Percentiles rank a stretch among this genome's conserved stretches.
These are phyloP conservation scores for Sminthurinus aureus DNA, from an alignment of 2,888 invertebrate genomes.

Conservation along the genomic window DNA sequence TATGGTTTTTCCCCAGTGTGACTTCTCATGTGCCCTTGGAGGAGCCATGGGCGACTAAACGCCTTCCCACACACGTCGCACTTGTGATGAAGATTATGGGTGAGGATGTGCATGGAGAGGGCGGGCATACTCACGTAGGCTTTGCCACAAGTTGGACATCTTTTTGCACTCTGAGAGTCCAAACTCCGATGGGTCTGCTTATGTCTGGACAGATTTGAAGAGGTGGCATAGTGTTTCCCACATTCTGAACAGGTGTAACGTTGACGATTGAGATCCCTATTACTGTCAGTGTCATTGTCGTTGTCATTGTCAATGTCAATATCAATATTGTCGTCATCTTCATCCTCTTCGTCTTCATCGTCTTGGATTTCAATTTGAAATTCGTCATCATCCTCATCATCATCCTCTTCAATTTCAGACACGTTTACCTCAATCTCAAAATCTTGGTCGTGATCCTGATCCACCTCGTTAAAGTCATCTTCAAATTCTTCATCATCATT, in stretches of 20 bases:
- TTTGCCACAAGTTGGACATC: constrained; percentile 94
- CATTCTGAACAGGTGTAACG: constrained; percentile 83
- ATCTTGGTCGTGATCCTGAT: not conserved
- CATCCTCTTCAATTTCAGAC: constrained; percentile 39
- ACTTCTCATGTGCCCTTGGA: constrained; percentile 84
- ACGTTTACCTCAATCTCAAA: constrained; percentile 41
- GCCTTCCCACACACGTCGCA: constrained; percentile 93
- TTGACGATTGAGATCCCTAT: constrained; percentile 5
- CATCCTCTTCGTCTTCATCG: constrained; percentile 59
- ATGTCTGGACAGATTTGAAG: constrained; percentile 86
- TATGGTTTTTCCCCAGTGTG: constrained; percentile 95
- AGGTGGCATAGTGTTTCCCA: constrained; percentile 90
- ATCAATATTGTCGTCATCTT: constrained; percentile 59
- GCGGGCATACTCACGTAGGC: constrained; percentile 99
- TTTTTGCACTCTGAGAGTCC: constrained; percentile 92
- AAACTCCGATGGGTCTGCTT: constrained; percentile 92
- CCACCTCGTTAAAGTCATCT: not conserved
- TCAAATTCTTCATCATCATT: constrained; percentile 21
- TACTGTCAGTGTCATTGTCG: not conserved
- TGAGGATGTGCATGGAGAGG: constrained; percentile 86
- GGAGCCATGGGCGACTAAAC: constrained; percentile 94
- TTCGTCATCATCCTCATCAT: constrained; percentile 42
- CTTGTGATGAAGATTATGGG: constrained; percentile 88
- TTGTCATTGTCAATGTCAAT: constrained; percentile 32
- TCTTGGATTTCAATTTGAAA: constrained; percentile 13